Base-by-base conservation (phyloP, 2,888 invertebrate genomes). In the Noctua janthina region DNA sequence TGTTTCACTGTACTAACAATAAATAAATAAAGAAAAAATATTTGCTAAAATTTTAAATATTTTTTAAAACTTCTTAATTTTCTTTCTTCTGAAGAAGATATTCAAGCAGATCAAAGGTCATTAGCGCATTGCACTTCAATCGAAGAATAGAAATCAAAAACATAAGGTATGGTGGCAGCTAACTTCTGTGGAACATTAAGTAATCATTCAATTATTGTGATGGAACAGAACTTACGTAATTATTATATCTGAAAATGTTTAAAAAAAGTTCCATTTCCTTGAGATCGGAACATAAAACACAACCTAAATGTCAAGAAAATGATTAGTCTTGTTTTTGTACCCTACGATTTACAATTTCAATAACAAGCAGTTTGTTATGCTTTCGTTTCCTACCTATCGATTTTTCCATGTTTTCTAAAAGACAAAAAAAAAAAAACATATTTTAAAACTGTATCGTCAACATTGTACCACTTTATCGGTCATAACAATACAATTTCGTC, bases 401-500 rank as follows among this genome's bases (percentile, higher is more conserved):
- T 62, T 59, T 59, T 13, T 8, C 10, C 20, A 0, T 56, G 23
- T 68, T 59, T 4, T 56, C 69, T 2, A 35, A 67, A 59, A 23
- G 1, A 49, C 62, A 59, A n/a, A 4, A 75, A 74, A 69, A 79
- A n/a, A 46, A 78, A 76, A 86, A 64, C 72, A 71, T 76, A 54
- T 74, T 88, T 82, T 23, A 46, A 73, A 80, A 82, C 82, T 54
- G 81, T 82, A 85, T 87, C 84, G 78, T 89, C 82, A 85, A 88
- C 88, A 90, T 91, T 89, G 87, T 88, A 90, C 90, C 90, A 93
- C 90, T 91, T 92, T 92, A 93, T 92, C 89, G 91, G 88, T 84
- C 85, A 91, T 92, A 93, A 93, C 91, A 94, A 94, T 92, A 92
- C 91, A 92, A 92, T 93, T 90, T 91, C 89, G 84, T 87, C 91